These are phyloP conservation scores for Poecilus cupreus DNA, from an alignment of 2,888 invertebrate species.

Conservation along the genomic window DNA sequence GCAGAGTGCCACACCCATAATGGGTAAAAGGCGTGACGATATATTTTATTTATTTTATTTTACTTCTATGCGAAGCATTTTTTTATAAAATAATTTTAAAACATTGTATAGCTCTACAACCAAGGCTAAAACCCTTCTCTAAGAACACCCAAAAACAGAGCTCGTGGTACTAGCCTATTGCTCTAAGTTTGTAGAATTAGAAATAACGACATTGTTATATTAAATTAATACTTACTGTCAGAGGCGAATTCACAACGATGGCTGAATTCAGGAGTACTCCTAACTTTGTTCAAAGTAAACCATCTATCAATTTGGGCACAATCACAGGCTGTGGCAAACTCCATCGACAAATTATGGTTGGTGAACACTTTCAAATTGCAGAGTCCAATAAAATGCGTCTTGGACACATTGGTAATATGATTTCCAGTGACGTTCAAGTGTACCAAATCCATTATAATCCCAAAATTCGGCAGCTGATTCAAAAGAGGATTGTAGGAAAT, in stretches of 20 bases:
- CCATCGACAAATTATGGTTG: constrained; percentile 45
- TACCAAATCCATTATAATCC: constrained; percentile 45
- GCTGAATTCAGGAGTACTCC: constrained; percentile 22
- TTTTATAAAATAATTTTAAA: no score
- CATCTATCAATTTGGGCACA: constrained; percentile 42
- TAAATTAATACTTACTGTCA: constrained; percentile 42
- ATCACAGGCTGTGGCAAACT: constrained; percentile 50
- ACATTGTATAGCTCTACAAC: no score
- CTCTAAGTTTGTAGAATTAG: not conserved
- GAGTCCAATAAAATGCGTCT: constrained; percentile 39
- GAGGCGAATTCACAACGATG: constrained; percentile 10
- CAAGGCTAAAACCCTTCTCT: no score
- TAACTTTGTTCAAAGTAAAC: constrained; percentile 33
- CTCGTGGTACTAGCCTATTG: no score
- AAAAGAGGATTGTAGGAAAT: constrained; percentile 46
- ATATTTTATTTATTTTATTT: no score
- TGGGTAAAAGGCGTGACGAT: no score
- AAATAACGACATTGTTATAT: not conserved
- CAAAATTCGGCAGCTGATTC: constrained; percentile 49
- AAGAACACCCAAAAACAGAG: no score
- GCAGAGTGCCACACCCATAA: no score
- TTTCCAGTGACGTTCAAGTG: constrained; percentile 52
- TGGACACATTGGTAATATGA: constrained; percentile 52
- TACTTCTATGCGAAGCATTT: no score
- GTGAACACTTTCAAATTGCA: constrained; percentile 47